These are phyloP conservation scores for Globia sparganii DNA, from an alignment of 2,888 invertebrate genomes.

Conservation along the genomic window DNA sequence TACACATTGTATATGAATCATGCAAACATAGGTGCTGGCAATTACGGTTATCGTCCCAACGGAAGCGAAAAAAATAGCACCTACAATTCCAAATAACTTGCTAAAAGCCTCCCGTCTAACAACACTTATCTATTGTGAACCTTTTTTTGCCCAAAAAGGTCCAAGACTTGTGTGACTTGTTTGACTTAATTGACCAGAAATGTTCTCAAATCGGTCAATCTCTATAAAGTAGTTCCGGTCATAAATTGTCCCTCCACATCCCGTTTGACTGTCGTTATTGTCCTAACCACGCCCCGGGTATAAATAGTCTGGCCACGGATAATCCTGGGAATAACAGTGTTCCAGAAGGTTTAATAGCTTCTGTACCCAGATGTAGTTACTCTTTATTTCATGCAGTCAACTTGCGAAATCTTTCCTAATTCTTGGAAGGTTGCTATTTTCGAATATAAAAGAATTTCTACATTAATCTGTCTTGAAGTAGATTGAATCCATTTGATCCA, in stretches of 20 bases:
- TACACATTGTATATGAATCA: too few species aligned
- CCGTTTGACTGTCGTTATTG: conserved; percentile 83
- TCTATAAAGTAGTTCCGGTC: conserved; percentile 86
- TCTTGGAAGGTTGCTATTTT: neutral
- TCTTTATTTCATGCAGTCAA: conserved; percentile 28
- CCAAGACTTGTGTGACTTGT: conserved; percentile 31
- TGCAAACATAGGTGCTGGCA: too few species aligned
- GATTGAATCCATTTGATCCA: conserved; percentile 46
- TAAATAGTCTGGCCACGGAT: conserved; percentile 72
- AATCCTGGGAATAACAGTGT: conserved; percentile 65
- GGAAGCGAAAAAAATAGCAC: conserved; percentile 60
- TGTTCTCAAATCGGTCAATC: conserved; percentile 80
- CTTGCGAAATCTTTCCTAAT: conserved; percentile 30
- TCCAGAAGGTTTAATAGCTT: conserved; percentile 56
- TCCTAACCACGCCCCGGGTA: conserved; percentile 74
- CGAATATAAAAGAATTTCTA: conserved; percentile 33
- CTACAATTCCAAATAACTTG: conserved; percentile 47
- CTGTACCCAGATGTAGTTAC: conserved; percentile 36
- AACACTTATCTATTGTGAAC: conserved; percentile 52
- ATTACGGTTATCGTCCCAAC: conserved; percentile 12
- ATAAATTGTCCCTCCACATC: conserved; percentile 85
- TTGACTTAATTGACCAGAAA: conserved; percentile 65
- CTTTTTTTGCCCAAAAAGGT: conserved; percentile 53
- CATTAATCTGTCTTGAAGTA: conserved; percentile 51
- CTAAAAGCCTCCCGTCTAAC: conserved; percentile 61